Percentiles rank a stretch among this genome's conserved stretches.
phyloP scores from a whole-genome alignment of 2,797 vertebrate species.

The Lithobates pipiens region DNA sequence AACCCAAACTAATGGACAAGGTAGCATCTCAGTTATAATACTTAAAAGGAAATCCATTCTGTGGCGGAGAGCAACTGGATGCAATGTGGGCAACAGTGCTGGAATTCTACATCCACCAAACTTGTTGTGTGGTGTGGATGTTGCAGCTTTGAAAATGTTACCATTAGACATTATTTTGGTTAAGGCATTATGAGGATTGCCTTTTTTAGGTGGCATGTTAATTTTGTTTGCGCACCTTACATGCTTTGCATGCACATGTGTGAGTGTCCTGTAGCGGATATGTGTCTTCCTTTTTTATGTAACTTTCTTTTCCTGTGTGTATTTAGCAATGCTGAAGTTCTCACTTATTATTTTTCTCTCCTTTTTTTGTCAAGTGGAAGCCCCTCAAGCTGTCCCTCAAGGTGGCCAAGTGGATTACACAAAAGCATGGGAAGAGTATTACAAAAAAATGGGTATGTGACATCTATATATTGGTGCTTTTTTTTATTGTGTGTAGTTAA shows the following conservation, averaged over 20 bases:
- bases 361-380: conserved; percentile 87
- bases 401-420: conserved; percentile 99
- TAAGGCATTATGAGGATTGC: conserved; percentile 37
- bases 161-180: conserved; percentile 1
- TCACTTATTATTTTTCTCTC: conserved; percentile 15
- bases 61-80: not conserved
- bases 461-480: not conserved
- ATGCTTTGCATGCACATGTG: conserved; percentile 50
- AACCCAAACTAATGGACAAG: conserved; percentile 94
- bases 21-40: conserved; percentile 73
- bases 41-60: conserved; percentile 30
- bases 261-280: conserved; percentile 1
- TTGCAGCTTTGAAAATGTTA: not conserved
- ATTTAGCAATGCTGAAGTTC: not conserved
- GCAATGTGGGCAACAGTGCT: not conserved
- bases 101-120: not conserved
- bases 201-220: conserved; percentile 50
- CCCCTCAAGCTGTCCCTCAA: conserved; percentile 91
- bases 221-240: conserved; percentile 30
- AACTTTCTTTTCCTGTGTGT: not conserved
- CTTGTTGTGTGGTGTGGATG: not conserved
- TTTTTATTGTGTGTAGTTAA: conserved; percentile 78
- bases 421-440: conserved; percentile 99
- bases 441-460: conserved; percentile 97
- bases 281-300: conserved; percentile 36